A percentile compares a stretch with the other conserved stretches of the same genome.
Conservation (phyloP, 2,888 invertebrate genomes). For the Microplitis manilae region DNA sequence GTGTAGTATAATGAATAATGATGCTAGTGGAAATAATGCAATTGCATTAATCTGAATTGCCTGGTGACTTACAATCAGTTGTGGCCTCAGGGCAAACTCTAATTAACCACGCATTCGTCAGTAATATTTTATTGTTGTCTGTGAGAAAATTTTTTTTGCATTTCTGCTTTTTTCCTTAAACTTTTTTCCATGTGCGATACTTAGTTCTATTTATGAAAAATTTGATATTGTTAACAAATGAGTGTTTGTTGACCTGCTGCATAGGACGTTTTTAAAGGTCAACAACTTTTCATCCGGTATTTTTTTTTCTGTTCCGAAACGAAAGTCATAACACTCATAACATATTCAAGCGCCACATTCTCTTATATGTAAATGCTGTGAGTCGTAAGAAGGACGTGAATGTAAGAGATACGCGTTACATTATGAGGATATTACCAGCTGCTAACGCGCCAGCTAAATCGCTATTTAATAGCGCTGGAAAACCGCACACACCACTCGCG, state of each 20-base stretch:
- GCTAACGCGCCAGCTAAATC: slow-evolving; percentile 61
- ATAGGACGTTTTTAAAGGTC: slow-evolving; percentile 12
- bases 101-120: slow-evolving; percentile 31
- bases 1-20: slow-evolving; percentile 31
- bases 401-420: slow-evolving; percentile 50
- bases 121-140: not conserved
- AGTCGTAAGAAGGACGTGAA: slow-evolving; percentile 58
- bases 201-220: not conserved
- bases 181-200: not conserved
- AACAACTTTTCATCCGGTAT: slow-evolving; percentile 24
- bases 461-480: slow-evolving; percentile 51
- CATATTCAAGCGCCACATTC: slow-evolving; percentile 59
- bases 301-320: slow-evolving; percentile 6
- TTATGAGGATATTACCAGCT: slow-evolving; percentile 57
- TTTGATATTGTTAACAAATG: not conserved
- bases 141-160: slow-evolving; percentile 4
- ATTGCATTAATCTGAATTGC: slow-evolving; percentile 45
- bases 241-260: slow-evolving; percentile 4
- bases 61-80: slow-evolving; percentile 46
- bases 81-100: slow-evolving; percentile 47
- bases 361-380: slow-evolving; percentile 61
- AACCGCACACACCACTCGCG: slow-evolving; percentile 21
- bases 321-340: slow-evolving; percentile 45
- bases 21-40: slow-evolving; percentile 57
- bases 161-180: not conserved